Conservation (phyloP, 2,888 invertebrate genomes). For the Mechanitis messenoides region DNA sequence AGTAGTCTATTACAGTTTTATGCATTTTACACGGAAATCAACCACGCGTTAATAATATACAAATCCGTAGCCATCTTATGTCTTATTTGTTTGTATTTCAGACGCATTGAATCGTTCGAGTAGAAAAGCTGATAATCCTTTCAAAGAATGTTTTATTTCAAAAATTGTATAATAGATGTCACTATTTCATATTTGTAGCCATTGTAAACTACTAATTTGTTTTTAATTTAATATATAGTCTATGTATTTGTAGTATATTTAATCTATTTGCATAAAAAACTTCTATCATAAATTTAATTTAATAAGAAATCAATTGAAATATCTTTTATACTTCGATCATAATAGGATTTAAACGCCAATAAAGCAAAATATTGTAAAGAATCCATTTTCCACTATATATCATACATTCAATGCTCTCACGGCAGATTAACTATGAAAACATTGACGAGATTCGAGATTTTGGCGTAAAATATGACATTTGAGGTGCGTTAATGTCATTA, state of each 20-base stretch:
- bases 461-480: constrained; percentile 19
- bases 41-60: constrained; percentile 10
- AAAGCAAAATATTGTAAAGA: neutral
- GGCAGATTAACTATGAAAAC: constrained; percentile 27
- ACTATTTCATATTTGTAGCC: neutral
- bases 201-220: too few species aligned
- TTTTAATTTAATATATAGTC: too few species aligned
- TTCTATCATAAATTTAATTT: too few species aligned
- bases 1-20: neutral
- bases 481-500: constrained; percentile 15
- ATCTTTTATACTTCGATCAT: too few species aligned
- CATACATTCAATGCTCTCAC: constrained; percentile 27
- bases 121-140: constrained; percentile 16
- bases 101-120: constrained; percentile 9
- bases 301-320: too few species aligned
- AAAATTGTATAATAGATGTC: constrained; percentile 10
- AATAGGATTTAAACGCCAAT: neutral
- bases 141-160: constrained; percentile 8
- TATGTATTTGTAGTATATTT: too few species aligned
- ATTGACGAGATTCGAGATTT: neutral
- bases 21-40: constrained; percentile 9
- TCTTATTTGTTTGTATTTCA: constrained; percentile 1
- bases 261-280: too few species aligned
- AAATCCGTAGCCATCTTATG: constrained; percentile 5
- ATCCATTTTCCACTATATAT: constrained; percentile 6